These are phyloP conservation scores for Rhizomys pruinosus DNA, from an alignment of 2,113 vertebrate species.

Conservation along the genomic window DNA sequence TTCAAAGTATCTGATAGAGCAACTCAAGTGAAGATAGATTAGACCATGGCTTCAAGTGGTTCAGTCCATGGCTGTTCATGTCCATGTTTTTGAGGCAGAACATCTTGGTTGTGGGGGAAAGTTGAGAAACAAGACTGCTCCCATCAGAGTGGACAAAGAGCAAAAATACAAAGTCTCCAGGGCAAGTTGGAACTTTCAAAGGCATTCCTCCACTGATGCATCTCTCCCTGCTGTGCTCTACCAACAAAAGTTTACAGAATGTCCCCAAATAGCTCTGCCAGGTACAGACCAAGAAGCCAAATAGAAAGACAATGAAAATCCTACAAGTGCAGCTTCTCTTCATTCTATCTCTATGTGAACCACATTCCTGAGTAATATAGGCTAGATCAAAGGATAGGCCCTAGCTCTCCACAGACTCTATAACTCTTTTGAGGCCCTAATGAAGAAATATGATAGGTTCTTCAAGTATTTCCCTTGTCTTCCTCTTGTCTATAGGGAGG, in stretches of 20 bases:
- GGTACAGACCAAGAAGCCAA: no score
- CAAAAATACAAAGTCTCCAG: background rate
- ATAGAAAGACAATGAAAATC: background rate
- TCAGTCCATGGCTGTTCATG: background rate
- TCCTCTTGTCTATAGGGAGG: background rate
- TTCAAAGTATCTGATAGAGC: background rate
- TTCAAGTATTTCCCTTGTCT: background rate
- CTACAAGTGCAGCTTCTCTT: background rate
- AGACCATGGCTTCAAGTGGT: no score
- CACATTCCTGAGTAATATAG: background rate
- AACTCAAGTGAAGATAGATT: background rate
- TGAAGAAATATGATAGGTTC: no score
- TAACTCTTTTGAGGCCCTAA: background rate
- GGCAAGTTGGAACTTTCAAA: background rate
- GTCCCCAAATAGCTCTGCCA: background rate
- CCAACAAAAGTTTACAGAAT: background rate
- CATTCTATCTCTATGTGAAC: background rate
- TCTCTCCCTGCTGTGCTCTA: no score
- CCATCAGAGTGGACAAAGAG: background rate
- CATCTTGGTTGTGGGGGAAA: no score
- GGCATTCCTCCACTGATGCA: background rate
- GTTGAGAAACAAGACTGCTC: background rate
- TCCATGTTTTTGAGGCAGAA: background rate
- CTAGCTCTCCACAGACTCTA: background rate
- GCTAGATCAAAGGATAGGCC: background rate